These are phyloP conservation scores for Lagodon rhomboides DNA, from an alignment of 2,797 vertebrate species.

Conservation along the genomic window DNA sequence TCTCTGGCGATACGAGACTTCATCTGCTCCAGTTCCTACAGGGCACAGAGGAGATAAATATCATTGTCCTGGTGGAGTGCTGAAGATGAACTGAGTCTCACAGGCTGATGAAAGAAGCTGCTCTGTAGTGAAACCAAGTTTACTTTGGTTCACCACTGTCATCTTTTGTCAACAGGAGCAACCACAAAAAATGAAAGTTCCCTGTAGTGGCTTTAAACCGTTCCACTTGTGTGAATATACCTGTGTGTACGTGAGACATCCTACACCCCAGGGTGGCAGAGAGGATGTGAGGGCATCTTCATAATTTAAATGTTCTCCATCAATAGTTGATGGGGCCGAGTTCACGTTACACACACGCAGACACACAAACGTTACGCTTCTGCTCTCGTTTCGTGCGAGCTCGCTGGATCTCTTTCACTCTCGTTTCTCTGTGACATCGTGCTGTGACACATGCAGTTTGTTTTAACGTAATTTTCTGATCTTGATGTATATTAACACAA, in stretches of 20 bases:
- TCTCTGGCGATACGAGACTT: constrained; percentile 84
- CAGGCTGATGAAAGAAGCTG: too few relatives aligned
- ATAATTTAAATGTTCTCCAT: constrained; percentile 82
- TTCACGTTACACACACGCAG: constrained; percentile 71
- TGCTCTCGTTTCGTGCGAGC: not conserved
- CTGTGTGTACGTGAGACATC: not conserved
- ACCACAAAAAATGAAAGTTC: too few relatives aligned
- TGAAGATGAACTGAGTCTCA: too few relatives aligned
- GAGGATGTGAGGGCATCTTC: constrained; percentile 68
- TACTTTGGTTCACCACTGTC: too few relatives aligned
- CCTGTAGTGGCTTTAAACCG: too few relatives aligned
- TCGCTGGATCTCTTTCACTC: constrained; percentile 53
- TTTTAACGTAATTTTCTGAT: constrained; percentile 10
- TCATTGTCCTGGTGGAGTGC: too few relatives aligned
- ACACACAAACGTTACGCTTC: constrained; percentile 1
- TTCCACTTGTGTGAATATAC: not conserved
- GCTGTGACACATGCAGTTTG: not conserved
- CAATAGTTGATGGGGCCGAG: constrained; percentile 78
- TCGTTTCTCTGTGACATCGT: constrained; percentile 27
- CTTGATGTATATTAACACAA: not conserved
- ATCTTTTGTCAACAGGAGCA: too few relatives aligned
- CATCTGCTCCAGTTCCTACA: constrained; percentile 86
- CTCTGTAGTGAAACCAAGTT: too few relatives aligned
- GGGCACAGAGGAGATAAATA: too few relatives aligned
- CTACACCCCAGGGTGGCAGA: constrained; percentile 55